phyloP scores from a whole-genome alignment of 2,888 invertebrate species.

The Lamellibrachia columna region DNA sequence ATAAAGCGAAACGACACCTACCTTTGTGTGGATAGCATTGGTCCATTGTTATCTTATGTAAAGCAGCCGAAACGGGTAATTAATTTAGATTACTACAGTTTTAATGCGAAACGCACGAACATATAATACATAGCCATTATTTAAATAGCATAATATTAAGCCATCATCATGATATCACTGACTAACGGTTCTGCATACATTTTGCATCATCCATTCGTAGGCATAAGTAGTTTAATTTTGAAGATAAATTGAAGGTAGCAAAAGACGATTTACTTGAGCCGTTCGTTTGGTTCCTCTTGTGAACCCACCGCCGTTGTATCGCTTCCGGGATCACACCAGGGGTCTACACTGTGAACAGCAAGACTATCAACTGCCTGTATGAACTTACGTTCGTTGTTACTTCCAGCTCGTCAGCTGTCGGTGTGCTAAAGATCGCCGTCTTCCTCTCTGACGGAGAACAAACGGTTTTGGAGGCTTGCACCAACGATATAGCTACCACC shows the following conservation, averaged over 20 bases:
- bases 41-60: not conserved
- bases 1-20: too few species aligned
- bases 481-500: not conserved
- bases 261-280: too few species aligned
- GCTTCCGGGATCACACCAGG: too few species aligned
- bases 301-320: too few species aligned
- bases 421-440: not conserved
- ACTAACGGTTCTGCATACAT: too few species aligned
- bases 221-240: too few species aligned
- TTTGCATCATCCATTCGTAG: too few species aligned
- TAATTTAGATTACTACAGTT: not conserved
- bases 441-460: not conserved
- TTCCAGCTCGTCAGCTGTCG: not conserved
- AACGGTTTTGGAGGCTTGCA: not conserved
- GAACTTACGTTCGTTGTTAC: not conserved
- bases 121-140: not conserved
- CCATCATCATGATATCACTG: not conserved
- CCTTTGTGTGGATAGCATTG: not conserved
- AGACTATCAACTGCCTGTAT: not conserved
- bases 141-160: not conserved
- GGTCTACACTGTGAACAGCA: not conserved
- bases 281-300: too few species aligned
- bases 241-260: too few species aligned
- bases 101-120: not conserved
- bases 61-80: not conserved